phyloP scores from a whole-genome alignment of 2,113 vertebrate species.

The Uria aalge region DNA sequence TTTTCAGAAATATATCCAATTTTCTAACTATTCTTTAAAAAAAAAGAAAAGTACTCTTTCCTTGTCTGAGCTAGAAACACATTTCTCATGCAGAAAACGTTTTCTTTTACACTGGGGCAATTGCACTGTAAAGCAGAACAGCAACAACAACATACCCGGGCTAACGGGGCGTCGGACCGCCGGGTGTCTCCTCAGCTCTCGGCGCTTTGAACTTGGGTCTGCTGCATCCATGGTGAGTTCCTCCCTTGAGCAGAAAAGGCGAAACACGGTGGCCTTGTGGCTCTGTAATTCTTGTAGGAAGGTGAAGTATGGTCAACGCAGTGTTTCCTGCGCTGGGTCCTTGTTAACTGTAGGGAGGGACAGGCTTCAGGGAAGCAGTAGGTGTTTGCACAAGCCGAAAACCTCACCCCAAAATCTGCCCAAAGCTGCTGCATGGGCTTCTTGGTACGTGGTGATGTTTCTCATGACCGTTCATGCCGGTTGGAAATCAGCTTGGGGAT shows the following conservation, averaged over 20 bases:
- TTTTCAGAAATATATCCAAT: not conserved
- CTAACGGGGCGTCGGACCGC: not conserved
- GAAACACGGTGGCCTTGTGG: not conserved
- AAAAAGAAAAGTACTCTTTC: not conserved
- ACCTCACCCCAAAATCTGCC: not conserved
- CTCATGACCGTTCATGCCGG: rapidly evolving
- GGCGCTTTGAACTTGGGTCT: not conserved
- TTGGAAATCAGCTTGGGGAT: not conserved
- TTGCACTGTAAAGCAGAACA: not conserved
- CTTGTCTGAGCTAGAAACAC: not conserved
- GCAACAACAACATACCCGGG: rapidly evolving
- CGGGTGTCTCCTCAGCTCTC: not conserved
- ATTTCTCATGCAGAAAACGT: not conserved
- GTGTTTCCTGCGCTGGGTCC: not conserved
- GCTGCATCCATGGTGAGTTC: not conserved
- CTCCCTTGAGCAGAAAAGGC: not conserved
- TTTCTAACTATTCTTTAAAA: not conserved
- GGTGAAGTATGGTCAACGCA: not conserved
- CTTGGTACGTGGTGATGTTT: not conserved
- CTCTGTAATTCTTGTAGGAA: not conserved
- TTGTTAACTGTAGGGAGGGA: not conserved
- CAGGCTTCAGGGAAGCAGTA: not conserved
- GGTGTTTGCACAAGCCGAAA: not conserved
- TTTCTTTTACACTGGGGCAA: not conserved
- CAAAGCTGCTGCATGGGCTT: not conserved